Evolutionary conservation across 2,113 vertebrate species (phyloP).

Genomic region (Pholis gunnellus): DNA sequence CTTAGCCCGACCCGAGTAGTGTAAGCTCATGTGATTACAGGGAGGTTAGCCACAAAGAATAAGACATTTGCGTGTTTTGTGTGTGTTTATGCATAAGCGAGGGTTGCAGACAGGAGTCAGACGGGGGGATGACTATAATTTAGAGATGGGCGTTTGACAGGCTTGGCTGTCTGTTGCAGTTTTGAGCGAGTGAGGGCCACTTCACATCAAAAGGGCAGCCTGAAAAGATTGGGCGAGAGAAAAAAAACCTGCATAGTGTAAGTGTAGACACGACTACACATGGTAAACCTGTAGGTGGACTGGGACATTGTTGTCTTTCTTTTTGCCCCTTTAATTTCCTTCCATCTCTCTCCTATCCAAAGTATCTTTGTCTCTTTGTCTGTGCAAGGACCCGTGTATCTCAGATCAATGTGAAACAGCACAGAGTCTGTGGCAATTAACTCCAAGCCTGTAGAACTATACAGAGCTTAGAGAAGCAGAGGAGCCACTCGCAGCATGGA

Average conservation of each 20-base stretch:
- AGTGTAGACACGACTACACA: slow-evolving; percentile 1
- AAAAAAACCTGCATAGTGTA: neutral
- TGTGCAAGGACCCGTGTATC: slow-evolving; percentile 27
- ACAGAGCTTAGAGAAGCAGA: slow-evolving; percentile 49
- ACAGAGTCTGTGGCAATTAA: slow-evolving; percentile 64
- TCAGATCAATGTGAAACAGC: slow-evolving; percentile 49
- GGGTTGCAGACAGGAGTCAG: slow-evolving; percentile 20
- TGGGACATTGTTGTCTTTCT: slow-evolving; percentile 21
- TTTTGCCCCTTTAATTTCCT: slow-evolving; percentile 7
- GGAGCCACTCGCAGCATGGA: slow-evolving; percentile 39
- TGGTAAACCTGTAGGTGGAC: neutral
- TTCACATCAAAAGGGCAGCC: slow-evolving; percentile 16
- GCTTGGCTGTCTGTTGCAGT: slow-evolving; percentile 37
- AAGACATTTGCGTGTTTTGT: slow-evolving; percentile 23
- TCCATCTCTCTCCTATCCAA: neutral
- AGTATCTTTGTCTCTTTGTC: slow-evolving; percentile 26
- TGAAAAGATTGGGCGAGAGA: slow-evolving; percentile 3
- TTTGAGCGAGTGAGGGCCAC: slow-evolving; percentile 6
- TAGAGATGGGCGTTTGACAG: slow-evolving; percentile 38
- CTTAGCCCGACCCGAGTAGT: slow-evolving; percentile 36
- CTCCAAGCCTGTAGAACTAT: slow-evolving; percentile 47
- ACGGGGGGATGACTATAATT: slow-evolving; percentile 49
- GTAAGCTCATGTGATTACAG: slow-evolving; percentile 56
- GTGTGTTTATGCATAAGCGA: slow-evolving; percentile 32
- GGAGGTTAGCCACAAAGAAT: slow-evolving; percentile 22